Base-by-base conservation (phyloP, 92 coral and sea anemone genomes). In the Galaxea fascicularis region DNA sequence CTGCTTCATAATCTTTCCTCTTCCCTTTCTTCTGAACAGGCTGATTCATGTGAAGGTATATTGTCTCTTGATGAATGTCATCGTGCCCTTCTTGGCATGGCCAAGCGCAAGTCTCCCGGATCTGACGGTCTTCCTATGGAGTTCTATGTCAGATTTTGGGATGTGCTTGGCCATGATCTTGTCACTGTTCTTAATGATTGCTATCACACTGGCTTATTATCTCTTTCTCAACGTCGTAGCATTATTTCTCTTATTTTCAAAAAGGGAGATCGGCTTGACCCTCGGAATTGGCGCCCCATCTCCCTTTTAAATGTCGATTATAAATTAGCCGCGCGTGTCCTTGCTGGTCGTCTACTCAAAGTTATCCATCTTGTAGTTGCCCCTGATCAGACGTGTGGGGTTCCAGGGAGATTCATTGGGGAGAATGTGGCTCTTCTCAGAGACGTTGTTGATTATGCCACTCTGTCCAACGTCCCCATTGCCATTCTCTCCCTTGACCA, bases 371-470 rank as follows among this genome's bases (percentile, higher is more conserved):
- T 46, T 1, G 53, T 83, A 4, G 65, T 83, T 0, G 22, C 24
- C 18, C 10, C 10, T 1, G 74, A 83, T 28, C 81, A 83, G 60
- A 83, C 79, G 0, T 83, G 87, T 25, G 75, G 87, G 25, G 66
- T 83, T 17, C 41, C 74, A 15, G 80, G 72, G 0, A 54, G 87
- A 30, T 65, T 21, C 20, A 83, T 83, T 31, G 57, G 63, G 4
- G 79, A 72, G 10, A 83, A 83, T 45, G 28, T 83, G 4, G 31
- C 75, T 24, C 25, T 83, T 16, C 59, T 82, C 8, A 39, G 29
- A 24, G 80, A 71, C 15, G 53, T 71, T 9, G 74, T 49, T 29
- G 51, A 51, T 21, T 71, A 53, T 65, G 57, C 78, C 26, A 52
- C 73, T 17, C 22, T 24, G 0, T 22, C 27, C 20, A 28, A 52